Evolutionary conservation across 2,113 vertebrate genomes (phyloP).

Genomic region (Cranoglanis bouderius): DNA sequence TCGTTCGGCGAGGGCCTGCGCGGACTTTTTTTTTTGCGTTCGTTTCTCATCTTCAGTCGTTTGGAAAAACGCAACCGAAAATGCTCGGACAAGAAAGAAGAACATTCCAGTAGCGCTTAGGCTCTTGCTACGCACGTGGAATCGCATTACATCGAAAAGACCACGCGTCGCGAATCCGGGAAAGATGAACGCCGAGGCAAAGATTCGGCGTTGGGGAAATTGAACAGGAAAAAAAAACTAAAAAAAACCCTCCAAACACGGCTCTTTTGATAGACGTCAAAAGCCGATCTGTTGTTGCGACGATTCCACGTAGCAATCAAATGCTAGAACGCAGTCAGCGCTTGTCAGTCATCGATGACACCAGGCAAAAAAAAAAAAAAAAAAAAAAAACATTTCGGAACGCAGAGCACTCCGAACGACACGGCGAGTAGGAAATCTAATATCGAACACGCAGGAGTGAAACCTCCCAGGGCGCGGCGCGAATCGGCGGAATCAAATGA

Average conservation of each 20-base stretch:
- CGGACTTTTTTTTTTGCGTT: not conserved
- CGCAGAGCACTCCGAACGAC: constrained; percentile 20
- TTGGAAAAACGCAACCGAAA: not conserved
- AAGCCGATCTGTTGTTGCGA: constrained; percentile 27
- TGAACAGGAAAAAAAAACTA: no score
- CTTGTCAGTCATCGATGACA: constrained; percentile 34
- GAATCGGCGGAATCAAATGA: constrained; percentile 14
- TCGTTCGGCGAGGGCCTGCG: constrained; percentile 29
- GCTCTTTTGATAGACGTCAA: constrained; percentile 36
- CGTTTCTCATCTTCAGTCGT: not conserved
- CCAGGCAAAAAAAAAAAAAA: constrained; percentile 30
- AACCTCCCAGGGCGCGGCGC: constrained; percentile 4
- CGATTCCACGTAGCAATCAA: constrained; percentile 19
- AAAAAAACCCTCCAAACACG: not conserved
- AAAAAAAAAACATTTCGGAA: constrained; percentile 17
- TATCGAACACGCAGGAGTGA: constrained; percentile 15
- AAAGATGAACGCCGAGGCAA: not conserved
- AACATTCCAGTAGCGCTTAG: not conserved
- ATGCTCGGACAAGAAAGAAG: not conserved
- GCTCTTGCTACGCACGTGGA: not conserved
- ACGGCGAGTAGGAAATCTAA: constrained; percentile 34
- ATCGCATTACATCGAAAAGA: no score
- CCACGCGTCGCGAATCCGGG: not conserved
- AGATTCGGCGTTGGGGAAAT: not conserved
- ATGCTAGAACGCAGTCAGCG: constrained; percentile 14